Conservation (phyloP, 2,113 vertebrate genomes). For the Narcine bancroftii region DNA sequence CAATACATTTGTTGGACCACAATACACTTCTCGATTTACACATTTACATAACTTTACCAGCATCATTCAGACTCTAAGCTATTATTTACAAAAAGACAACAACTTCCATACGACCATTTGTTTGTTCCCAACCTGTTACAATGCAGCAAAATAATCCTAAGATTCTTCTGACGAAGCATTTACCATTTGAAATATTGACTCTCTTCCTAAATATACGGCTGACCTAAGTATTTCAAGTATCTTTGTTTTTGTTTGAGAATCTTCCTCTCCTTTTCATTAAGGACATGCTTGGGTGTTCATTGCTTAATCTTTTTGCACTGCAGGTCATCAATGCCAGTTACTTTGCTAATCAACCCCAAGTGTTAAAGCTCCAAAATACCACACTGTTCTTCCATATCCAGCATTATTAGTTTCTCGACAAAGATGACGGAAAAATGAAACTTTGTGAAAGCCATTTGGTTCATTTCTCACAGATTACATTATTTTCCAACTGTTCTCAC, state of each 20-base stretch:
- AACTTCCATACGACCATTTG: background rate
- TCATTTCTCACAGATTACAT: background rate
- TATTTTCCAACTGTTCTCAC: conserved; percentile 23
- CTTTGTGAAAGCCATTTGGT: conserved; percentile 8
- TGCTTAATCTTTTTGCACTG: background rate
- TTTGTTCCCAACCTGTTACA: background rate
- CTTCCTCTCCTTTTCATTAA: background rate
- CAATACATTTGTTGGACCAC: no score
- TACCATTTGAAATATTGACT: no score
- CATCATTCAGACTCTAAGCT: no score
- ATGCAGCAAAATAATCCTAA: background rate
- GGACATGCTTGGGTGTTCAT: background rate
- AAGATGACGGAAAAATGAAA: background rate
- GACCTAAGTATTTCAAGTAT: no score
- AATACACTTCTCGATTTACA: no score
- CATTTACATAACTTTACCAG: no score
- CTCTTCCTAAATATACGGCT: no score
- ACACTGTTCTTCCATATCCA: background rate
- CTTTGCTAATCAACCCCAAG: background rate
- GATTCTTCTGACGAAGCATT: no score
- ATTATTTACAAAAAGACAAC: background rate
- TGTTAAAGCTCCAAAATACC: background rate
- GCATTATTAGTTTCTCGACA: background rate
- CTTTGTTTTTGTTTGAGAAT: no score
- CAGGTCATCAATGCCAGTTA: background rate